A percentile compares a stretch with the other conserved stretches of the same genome.
Conservation (phyloP, 2,888 invertebrate species). For the Dichetophora obliterata region DNA sequence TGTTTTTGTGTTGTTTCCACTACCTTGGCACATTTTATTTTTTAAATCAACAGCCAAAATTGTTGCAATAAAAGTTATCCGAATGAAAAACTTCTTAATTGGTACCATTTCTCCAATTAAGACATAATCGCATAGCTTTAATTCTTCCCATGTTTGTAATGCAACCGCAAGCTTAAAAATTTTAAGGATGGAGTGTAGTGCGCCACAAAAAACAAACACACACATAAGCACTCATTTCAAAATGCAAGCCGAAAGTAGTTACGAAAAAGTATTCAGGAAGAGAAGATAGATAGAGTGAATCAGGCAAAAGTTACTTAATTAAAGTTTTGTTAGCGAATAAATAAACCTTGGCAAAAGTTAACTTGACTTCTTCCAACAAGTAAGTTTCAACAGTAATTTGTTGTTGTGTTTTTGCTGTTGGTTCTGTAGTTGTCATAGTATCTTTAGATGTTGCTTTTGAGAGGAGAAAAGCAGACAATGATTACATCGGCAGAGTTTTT, state of each 20-base stretch:
- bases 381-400: not conserved
- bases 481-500: not conserved
- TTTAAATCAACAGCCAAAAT: not conserved
- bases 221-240: too few species aligned
- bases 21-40: too few species aligned
- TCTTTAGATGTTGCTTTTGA: too few species aligned
- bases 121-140: constrained; percentile 14
- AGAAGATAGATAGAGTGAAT: not conserved
- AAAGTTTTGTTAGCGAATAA: constrained; percentile 3
- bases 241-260: not conserved
- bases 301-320: constrained; percentile 7
- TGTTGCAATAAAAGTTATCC: constrained; percentile 1
- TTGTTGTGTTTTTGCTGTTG: not conserved
- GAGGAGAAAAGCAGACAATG: too few species aligned
- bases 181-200: not conserved
- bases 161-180: not conserved
- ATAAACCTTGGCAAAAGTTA: not conserved
- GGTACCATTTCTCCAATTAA: constrained; percentile 21
- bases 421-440: not conserved
- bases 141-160: not conserved
- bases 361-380: not conserved
- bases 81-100: constrained; percentile 21
- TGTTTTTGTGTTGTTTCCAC: too few species aligned
- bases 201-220: not conserved
- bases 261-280: not conserved